phyloP scores from a whole-genome alignment of 1,140 invertebrate species.

The Drosophila seguyi region DNA sequence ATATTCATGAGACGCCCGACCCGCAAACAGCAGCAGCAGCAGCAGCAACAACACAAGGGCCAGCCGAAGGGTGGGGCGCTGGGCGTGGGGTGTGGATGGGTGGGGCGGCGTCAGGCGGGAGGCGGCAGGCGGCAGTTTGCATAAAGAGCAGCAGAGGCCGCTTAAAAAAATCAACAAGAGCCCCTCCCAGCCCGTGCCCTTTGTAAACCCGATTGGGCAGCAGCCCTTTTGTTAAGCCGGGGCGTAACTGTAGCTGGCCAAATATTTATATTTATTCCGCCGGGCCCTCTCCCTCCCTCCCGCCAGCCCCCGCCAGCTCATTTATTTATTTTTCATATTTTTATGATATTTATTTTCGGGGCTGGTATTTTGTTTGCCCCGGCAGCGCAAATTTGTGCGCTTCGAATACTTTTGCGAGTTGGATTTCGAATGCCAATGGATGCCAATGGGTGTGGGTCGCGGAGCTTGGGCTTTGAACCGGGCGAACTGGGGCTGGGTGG shows the following conservation, averaged over 20 bases:
- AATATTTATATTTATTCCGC: constrained; percentile 72
- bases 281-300: neutral
- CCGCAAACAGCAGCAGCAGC: constrained; percentile 56
- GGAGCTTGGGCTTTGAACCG: neutral
- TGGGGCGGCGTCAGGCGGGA: neutral
- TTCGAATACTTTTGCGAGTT: constrained; percentile 51
- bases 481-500: neutral
- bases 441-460: neutral
- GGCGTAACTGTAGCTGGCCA: constrained; percentile 75
- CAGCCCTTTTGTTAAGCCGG: constrained; percentile 68
- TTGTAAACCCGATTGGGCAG: constrained; percentile 49
- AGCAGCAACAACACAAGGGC: constrained; percentile 37
- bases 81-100: neutral
- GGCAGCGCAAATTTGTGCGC: constrained; percentile 56
- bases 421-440: constrained; percentile 39
- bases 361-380: constrained; percentile 52
- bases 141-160: constrained; percentile 73
- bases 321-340: constrained; percentile 80
- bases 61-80: neutral
- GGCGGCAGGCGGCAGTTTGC: constrained; percentile 64
- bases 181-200: neutral
- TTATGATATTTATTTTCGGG: constrained; percentile 74
- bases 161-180: constrained; percentile 60
- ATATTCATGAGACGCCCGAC: constrained; percentile 77
- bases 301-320: constrained; percentile 23